Conservation (phyloP, 2,113 vertebrate species). For the Charina bottae region DNA sequence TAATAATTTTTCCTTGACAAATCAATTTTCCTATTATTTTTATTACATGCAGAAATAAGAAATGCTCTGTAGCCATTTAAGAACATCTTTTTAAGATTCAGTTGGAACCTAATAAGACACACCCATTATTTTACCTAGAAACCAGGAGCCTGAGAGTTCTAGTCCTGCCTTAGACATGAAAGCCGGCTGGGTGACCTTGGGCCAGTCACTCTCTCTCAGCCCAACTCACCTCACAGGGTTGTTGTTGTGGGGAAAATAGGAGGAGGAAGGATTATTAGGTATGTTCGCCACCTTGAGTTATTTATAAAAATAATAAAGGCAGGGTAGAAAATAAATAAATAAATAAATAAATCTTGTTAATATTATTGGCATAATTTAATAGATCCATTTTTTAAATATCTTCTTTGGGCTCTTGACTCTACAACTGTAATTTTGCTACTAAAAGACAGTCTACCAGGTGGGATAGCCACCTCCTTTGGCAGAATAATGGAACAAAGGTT, state of each 20-base stretch:
- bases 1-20: conserved; percentile 20
- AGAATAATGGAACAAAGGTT: conserved; percentile 32
- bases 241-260: too few species aligned
- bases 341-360: conserved; percentile 34
- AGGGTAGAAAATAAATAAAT: too few species aligned
- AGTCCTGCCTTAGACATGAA: too few species aligned
- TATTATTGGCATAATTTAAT: conserved; percentile 25
- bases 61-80: neutral
- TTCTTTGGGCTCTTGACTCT: conserved; percentile 61
- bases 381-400: conserved; percentile 40
- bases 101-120: conserved; percentile 14
- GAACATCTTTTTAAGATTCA: conserved; percentile 5
- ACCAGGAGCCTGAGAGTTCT: too few species aligned
- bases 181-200: too few species aligned
- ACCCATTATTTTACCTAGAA: conserved; percentile 13
- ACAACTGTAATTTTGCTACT: conserved; percentile 22
- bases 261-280: too few species aligned
- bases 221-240: too few species aligned
- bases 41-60: conserved; percentile 6
- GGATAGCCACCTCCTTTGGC: conserved; percentile 25
- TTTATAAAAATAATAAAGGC: too few species aligned
- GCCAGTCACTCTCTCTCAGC: too few species aligned
- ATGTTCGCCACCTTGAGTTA: too few species aligned
- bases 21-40: neutral
- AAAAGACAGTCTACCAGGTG: conserved; percentile 50